phyloP scores from a whole-genome alignment of 2,113 vertebrate genomes.

The Leptodactylus fuscus region DNA sequence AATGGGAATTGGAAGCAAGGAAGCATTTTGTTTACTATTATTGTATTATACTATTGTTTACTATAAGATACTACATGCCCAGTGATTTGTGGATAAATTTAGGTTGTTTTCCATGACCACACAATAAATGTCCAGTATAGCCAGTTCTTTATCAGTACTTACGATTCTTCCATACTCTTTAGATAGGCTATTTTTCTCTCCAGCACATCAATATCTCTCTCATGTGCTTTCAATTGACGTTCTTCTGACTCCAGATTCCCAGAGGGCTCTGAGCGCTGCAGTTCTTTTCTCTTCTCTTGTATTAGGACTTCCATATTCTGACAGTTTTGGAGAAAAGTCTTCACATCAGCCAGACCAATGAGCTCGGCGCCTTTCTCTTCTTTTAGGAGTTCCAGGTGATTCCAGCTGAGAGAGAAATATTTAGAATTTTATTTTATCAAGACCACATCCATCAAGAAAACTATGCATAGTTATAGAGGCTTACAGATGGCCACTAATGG shows the following conservation, averaged over 20 bases:
- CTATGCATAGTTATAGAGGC: no score
- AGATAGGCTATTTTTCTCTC: constrained; percentile 82
- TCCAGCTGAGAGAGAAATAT: constrained; percentile 77
- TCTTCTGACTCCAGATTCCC: constrained; percentile 70
- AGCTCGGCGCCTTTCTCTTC: constrained; percentile 81
- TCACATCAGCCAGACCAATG: constrained; percentile 75
- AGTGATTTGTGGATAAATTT: background rate
- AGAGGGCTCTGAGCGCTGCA: constrained; percentile 68
- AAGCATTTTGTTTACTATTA: no score
- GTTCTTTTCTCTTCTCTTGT: constrained; percentile 70
- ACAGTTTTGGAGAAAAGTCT: constrained; percentile 80
- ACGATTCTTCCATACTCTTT: constrained; percentile 80
- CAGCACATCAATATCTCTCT: constrained; percentile 77
- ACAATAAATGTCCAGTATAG: no score
- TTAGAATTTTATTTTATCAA: no score
- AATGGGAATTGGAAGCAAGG: background rate
- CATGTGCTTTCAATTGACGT: constrained; percentile 67
- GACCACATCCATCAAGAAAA: no score
- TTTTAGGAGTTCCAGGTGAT: constrained; percentile 79
- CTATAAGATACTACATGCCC: no score
- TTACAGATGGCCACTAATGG: no score
- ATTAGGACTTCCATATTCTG: constrained; percentile 75
- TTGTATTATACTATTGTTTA: no score
- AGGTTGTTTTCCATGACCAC: background rate
- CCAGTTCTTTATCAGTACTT: constrained; percentile 57